These are phyloP conservation scores for Crotalus viridis DNA, from an alignment of 2,113 vertebrate species.

Conservation along the genomic window DNA sequence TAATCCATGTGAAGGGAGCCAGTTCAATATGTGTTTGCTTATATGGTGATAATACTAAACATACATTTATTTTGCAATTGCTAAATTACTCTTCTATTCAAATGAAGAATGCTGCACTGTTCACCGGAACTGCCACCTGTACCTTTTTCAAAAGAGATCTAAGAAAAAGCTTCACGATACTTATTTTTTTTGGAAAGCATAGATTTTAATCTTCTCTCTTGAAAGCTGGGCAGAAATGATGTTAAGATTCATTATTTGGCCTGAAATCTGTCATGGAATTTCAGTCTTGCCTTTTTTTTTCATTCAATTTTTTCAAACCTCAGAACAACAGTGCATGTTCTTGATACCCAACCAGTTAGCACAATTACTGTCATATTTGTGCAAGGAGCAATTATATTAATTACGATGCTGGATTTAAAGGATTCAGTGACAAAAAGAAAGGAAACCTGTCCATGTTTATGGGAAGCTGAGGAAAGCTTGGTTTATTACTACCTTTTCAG, in stretches of 20 bases:
- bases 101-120: not conserved
- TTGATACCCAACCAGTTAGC: slow-evolving; percentile 30
- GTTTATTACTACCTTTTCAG: not conserved
- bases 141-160: not conserved
- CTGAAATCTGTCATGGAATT: not conserved
- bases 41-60: slow-evolving; percentile 29
- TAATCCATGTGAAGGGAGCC: slow-evolving; percentile 29
- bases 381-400: not conserved
- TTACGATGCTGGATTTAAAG: slow-evolving; percentile 8
- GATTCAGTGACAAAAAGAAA: not conserved
- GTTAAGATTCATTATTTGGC: not conserved
- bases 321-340: slow-evolving; percentile 11
- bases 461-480: not conserved
- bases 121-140: not conserved
- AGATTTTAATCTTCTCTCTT: slow-evolving; percentile 6
- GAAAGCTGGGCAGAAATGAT: not conserved
- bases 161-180: not conserved
- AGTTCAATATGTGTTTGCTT: slow-evolving; percentile 34
- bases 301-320: not conserved
- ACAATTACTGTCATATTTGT: not conserved
- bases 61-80: not conserved
- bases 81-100: not conserved
- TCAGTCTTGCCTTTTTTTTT: not conserved
- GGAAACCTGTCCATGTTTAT: slow-evolving; percentile 1
- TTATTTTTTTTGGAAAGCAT: not conserved